Percentiles rank a stretch among this genome's conserved stretches.
These are phyloP conservation scores for Drosophila parthenogenetica DNA, from an alignment of 2,888 invertebrate species.

Conservation along the genomic window DNA sequence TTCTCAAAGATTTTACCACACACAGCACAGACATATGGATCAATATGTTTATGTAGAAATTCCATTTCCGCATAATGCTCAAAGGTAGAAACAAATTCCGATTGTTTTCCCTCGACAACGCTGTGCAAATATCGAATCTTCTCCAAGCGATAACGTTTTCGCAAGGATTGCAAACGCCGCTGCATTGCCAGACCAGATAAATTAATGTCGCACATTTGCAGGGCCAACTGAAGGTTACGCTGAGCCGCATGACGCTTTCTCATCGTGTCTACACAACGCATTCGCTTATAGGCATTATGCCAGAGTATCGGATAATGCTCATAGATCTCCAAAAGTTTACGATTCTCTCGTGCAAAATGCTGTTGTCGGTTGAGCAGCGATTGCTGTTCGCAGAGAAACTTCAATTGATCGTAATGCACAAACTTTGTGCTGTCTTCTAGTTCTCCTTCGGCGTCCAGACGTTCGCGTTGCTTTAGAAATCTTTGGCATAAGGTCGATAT, in stretches of 20 bases:
- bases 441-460: slow-evolving; percentile 67
- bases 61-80: slow-evolving; percentile 77
- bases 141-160: slow-evolving; percentile 78
- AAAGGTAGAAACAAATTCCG: slow-evolving; percentile 66
- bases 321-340: slow-evolving; percentile 73
- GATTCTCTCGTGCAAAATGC: slow-evolving; percentile 70
- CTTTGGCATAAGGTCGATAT: slow-evolving; percentile 78
- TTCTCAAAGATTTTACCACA: slow-evolving; percentile 80
- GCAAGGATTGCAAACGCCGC: slow-evolving; percentile 70
- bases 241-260: slow-evolving; percentile 63
- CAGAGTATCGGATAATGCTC: slow-evolving; percentile 77
- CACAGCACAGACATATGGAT: slow-evolving; percentile 75
- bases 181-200: slow-evolving; percentile 67
- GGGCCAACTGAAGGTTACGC: slow-evolving; percentile 61
- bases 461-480: slow-evolving; percentile 75
- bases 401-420: slow-evolving; percentile 69
- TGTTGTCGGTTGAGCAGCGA: slow-evolving; percentile 69
- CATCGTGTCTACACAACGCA: slow-evolving; percentile 60
- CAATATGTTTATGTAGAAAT: slow-evolving; percentile 79
- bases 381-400: slow-evolving; percentile 75
- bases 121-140: slow-evolving; percentile 76
- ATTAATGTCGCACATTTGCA: slow-evolving; percentile 63
- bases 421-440: slow-evolving; percentile 69
- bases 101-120: slow-evolving; percentile 68
- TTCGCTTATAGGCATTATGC: slow-evolving; percentile 69